Conservation (phyloP, 1,140 invertebrate genomes). For the Drosophila aff. region DNA sequence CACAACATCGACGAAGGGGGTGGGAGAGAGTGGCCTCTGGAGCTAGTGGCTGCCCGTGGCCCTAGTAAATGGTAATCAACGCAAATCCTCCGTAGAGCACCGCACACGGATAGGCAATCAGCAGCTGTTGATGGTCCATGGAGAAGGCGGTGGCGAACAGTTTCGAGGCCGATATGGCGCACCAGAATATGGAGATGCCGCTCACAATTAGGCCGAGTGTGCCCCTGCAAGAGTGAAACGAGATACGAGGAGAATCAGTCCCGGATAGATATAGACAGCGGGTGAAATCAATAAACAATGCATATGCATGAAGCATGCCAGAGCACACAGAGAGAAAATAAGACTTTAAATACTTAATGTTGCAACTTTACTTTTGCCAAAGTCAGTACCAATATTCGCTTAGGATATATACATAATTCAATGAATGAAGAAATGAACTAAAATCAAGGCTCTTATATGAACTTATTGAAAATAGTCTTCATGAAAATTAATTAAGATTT, state of each 20-base stretch:
- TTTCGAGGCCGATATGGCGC: constrained; percentile 93
- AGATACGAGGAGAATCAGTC: constrained; percentile 42
- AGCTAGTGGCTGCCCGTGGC: constrained; percentile 36
- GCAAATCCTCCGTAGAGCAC: constrained; percentile 95
- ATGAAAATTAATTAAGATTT: neutral
- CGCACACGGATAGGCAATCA: constrained; percentile 94
- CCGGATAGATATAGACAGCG: constrained; percentile 48
- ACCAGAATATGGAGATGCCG: constrained; percentile 91
- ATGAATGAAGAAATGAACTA: neutral
- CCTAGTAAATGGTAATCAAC: constrained; percentile 90
- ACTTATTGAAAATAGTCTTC: neutral
- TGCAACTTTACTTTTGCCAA: neutral
- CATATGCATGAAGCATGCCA: constrained; percentile 66
- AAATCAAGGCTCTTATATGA: neutral
- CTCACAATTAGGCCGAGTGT: constrained; percentile 88
- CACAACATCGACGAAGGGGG: constrained; percentile 20
- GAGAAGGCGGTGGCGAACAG: constrained; percentile 92
- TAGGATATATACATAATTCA: neutral
- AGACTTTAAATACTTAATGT: neutral
- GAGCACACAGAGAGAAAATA: constrained; percentile 6
- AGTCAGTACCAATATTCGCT: fast-evolving
- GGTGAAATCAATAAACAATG: constrained; percentile 79
- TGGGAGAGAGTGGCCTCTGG: neutral
- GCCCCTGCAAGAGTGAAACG: constrained; percentile 81
- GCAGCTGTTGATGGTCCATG: constrained; percentile 92